These are phyloP conservation scores for Melanotus villosus DNA, from an alignment of 2,888 invertebrate species.

Conservation along the genomic window DNA sequence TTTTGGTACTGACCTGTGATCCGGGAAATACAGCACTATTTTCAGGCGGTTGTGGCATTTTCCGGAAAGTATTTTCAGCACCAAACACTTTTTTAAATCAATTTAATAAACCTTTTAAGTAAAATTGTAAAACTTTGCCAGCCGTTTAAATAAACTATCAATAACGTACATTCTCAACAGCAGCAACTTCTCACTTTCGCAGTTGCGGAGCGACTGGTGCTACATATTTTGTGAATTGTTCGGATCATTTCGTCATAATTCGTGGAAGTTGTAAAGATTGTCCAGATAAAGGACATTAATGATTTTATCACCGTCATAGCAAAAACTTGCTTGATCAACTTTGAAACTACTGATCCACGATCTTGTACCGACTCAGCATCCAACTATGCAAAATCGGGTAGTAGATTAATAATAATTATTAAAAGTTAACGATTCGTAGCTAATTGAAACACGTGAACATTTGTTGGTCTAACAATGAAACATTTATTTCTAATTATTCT, in stretches of 20 bases:
- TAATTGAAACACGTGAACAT: no score
- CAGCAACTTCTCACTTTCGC: not conserved
- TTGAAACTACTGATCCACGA: not conserved
- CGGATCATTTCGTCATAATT: conserved; percentile 34
- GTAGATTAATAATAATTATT: conserved; percentile 8
- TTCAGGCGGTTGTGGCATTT: conserved; percentile 38
- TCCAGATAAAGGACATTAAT: not conserved
- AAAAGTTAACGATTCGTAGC: not conserved
- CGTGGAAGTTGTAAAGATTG: conserved; percentile 20
- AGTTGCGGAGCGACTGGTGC: conserved; percentile 26
- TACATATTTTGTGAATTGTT: conserved; percentile 23
- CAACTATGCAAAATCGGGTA: conserved; percentile 12
- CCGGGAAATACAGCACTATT: conserved; percentile 31
- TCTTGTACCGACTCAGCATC: not conserved
- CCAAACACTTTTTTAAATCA: not conserved
- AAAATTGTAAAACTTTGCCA: conserved; percentile 11
- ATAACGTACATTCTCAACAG: conserved; percentile 14
- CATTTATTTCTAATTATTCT: no score
- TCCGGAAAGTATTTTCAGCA: not conserved
- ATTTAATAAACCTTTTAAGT: not conserved
- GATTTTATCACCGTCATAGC: not conserved
- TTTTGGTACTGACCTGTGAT: conserved; percentile 36
- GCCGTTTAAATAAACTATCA: conserved; percentile 18
- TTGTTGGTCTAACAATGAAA: no score
- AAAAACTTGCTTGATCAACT: not conserved